These are phyloP conservation scores for Petrocephalus sullivani DNA, from an alignment of 2,797 vertebrate species.

Conservation along the genomic window DNA sequence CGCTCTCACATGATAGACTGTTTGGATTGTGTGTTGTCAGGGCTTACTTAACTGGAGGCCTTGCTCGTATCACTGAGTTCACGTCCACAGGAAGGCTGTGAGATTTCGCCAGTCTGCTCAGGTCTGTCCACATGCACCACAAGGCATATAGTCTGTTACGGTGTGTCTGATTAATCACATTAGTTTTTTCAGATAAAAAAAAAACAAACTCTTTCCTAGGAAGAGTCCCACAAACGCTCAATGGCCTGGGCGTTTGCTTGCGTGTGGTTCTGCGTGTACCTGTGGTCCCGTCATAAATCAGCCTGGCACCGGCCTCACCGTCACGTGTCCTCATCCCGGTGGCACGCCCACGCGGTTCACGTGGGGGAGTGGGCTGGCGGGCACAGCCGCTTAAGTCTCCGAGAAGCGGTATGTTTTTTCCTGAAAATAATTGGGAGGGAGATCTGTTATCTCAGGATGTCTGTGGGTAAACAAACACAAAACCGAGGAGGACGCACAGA, in stretches of 20 bases:
- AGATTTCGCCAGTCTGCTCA: constrained; percentile 45
- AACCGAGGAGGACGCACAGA: not conserved
- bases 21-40: not conserved
- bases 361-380: not conserved
- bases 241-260: not conserved
- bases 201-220: not conserved
- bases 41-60: not conserved
- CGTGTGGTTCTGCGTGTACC: not conserved
- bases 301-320: not conserved
- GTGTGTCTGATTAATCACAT: constrained; percentile 44
- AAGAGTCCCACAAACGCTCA: not conserved
- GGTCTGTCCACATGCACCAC: constrained; percentile 41
- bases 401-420: not conserved
- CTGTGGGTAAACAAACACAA: constrained; percentile 7
- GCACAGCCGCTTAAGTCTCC: not conserved
- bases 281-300: constrained; percentile 11
- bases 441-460: constrained; percentile 55
- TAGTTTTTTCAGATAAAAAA: constrained; percentile 31
- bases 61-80: not conserved
- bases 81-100: constrained; percentile 32
- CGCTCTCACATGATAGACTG: not conserved
- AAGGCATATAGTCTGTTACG: constrained; percentile 51
- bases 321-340: not conserved
- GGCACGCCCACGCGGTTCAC: not conserved
- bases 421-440: constrained; percentile 18